Evolutionary conservation across 1,140 invertebrate genomes (phyloP), one percentile per base, ranked within the genome.

Genomic region (Chrysopa pallens): DNA sequence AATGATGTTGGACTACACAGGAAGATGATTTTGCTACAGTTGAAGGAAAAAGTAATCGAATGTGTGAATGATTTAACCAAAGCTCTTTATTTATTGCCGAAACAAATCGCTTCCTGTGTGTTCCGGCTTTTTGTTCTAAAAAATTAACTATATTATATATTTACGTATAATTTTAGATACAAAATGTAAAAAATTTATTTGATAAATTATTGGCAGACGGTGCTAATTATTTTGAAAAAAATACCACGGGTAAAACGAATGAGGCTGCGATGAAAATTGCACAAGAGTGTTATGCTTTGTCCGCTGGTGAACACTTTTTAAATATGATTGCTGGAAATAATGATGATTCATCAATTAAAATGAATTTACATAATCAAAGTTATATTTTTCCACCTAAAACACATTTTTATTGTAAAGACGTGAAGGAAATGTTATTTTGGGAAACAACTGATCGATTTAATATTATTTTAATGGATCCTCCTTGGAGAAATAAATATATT

Each of bases 401-500:
- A 42, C 49, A 40, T 46, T 59, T 60, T 48, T 59, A 50, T 44
- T 47, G 43, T 39, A 52, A 50, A 43, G 44, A 58, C 42, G 46
- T 57, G 7, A 37, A 4, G 12, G 47, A 53, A n/a, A 50, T 57
- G 23, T 15, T 17, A 6, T 29, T 35, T 23, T 33, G 50, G 40
- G 46, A 57, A 14, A 8, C 15, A 29, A 31, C 43, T 48, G 50
- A 58, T 42, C 58, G 59, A 38, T 93, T 73, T 73, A 81, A 93
- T 61, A 62, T 92, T 38, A 71, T 94, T 40, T 60, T 93, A 13
- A 64, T 92, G 46, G 91, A 95, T 70, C 90, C 89, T 42, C 89
- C 90, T 2, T 95, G 90, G 91, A 79, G 78, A 64, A 94, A 94
- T 61, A 91, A 90, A 63, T 90, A 85, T 45, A 84, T 92, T 17